Conservation (phyloP, 2,113 vertebrate genomes). For the Pluvianellus socialis region DNA sequence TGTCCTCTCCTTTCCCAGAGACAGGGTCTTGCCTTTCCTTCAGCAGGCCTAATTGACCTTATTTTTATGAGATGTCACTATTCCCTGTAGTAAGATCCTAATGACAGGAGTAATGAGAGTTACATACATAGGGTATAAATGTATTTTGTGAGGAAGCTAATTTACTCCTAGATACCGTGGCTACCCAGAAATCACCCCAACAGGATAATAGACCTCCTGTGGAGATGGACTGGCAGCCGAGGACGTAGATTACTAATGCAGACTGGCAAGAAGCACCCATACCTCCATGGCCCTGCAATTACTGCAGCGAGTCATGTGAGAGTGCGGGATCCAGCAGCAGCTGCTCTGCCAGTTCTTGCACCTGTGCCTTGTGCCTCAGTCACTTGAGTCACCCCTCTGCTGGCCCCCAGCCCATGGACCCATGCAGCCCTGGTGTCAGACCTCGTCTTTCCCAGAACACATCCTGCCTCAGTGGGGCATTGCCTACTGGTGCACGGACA, state of each 20-base stretch:
- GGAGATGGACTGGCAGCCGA: not conserved
- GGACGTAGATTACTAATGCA: not conserved
- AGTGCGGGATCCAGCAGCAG: not conserved
- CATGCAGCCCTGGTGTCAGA: not conserved
- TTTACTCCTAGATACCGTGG: not conserved
- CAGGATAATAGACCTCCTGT: not conserved
- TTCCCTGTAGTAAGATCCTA: not conserved
- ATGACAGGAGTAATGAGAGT: not conserved
- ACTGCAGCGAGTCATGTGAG: too few species aligned
- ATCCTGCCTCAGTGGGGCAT: fast-evolving
- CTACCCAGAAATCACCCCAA: not conserved
- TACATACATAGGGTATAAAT: not conserved
- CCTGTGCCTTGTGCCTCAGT: not conserved
- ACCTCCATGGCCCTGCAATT: not conserved
- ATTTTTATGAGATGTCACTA: not conserved
- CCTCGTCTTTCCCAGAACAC: not conserved
- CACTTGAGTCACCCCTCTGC: not conserved
- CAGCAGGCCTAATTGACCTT: not conserved
- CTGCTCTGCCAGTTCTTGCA: not conserved
- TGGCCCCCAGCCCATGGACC: not conserved
- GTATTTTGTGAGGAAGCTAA: not conserved
- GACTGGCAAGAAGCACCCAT: not conserved
- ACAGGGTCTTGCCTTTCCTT: not conserved
- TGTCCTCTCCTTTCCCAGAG: not conserved
- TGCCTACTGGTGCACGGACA: fast-evolving